Base-by-base conservation (phyloP, 2,888 invertebrate species). In the Aporophyla lueneburgensis region DNA sequence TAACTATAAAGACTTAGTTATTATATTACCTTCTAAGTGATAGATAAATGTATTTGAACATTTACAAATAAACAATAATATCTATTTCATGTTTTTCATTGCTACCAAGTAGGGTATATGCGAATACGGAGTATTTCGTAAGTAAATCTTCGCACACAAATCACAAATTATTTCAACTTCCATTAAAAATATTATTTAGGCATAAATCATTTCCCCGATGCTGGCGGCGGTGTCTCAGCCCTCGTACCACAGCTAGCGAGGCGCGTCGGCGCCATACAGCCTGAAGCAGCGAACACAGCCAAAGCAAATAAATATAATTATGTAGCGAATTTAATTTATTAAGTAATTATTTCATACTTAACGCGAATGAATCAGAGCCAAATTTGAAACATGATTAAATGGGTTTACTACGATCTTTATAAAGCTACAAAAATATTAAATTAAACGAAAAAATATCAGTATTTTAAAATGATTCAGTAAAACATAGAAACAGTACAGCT, bases 1-100 rank as follows among this genome's bases (percentile, higher is more conserved):
- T 67, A 33, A 1, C 16, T n/a, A 33, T 33, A 33, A 56, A 33
- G 5, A 56, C n/a, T 14, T 82, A 51, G 24, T 81, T 81, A 9
- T 73, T 81, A 51, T 51, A 80, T 46, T 56, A 82, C 82, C 82
- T 76, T 82, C 81, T 81, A 74, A 63, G 65, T 79, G 24, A 76
- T 49, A 51, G 58, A 65, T 43, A 83, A 71, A 61, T 56, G 66
- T 61, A 67, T 66, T 66, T 40, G 63, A 58, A 16, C 6, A 66
- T 71, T 33, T 78, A 62, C 56, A 10, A 67, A 58, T 79, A 43
- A 82, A 76, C 19, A 14, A 46, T 33, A 12, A 12, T 66, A 51
- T 7, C 5, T 62, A 43, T 59, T 49, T 51, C 2, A 46, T 58
- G 66, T 62, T 46, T 63, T 83, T 83, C 43, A 51, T 63, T 83